Conservation (phyloP, 2,797 vertebrate species). For the Perdix hodgsoniae region DNA sequence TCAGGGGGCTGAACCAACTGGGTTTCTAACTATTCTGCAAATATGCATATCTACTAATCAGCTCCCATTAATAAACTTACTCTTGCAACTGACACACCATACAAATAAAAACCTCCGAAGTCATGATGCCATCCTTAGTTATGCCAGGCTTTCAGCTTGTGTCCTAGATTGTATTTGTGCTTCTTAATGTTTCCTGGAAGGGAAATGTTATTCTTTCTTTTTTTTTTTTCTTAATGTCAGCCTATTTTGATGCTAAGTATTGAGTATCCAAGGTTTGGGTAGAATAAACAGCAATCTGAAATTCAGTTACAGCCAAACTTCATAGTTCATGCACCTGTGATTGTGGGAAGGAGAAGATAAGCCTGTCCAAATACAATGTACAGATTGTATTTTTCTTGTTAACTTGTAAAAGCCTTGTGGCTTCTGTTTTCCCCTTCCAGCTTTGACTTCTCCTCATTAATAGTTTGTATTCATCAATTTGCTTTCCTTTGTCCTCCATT, state of each 20-base stretch:
- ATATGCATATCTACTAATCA: background rate
- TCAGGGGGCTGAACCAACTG: background rate
- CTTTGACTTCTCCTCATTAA: background rate
- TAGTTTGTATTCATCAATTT: background rate
- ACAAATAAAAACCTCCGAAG: background rate
- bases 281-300: background rate
- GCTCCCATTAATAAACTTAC: background rate
- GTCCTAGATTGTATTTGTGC: background rate
- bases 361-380: background rate
- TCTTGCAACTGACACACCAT: background rate
- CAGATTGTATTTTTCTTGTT: background rate
- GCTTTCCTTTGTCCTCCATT: conserved; percentile 2
- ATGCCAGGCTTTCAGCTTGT: background rate
- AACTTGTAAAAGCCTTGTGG: background rate
- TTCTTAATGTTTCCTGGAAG: background rate
- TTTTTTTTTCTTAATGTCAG: background rate
- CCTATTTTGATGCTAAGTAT: background rate
- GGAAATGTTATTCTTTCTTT: background rate
- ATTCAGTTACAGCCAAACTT: background rate
- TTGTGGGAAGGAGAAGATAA: background rate
- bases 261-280: background rate
- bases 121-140: background rate
- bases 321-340: background rate
- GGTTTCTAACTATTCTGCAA: background rate
- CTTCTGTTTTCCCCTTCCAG: background rate